phyloP scores from a whole-genome alignment of 2,797 vertebrate genomes.

The Pseudochaenichthys georgianus region DNA sequence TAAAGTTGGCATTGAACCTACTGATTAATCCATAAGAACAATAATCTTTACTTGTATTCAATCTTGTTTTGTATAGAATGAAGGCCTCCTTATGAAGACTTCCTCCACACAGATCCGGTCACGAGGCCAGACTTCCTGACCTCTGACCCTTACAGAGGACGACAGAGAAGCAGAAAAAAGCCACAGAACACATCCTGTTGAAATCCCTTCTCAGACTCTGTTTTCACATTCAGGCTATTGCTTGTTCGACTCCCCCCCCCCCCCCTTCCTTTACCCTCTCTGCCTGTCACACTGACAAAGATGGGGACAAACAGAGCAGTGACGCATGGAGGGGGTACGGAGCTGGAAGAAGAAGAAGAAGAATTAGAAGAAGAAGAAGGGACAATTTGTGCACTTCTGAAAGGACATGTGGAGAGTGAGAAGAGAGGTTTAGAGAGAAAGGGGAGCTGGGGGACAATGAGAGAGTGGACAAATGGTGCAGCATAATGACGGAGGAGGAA shows the following conservation, averaged over 20 bases:
- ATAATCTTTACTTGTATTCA: background rate
- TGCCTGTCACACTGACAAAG: constrained; percentile 25
- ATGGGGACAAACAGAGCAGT: constrained; percentile 33
- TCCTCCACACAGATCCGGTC: constrained; percentile 20
- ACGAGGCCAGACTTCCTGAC: constrained; percentile 46
- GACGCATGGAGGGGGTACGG: constrained; percentile 12
- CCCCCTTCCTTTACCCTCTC: background rate
- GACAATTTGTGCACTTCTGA: constrained; percentile 39
- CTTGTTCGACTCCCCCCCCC: background rate
- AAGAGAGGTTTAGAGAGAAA: constrained; percentile 29
- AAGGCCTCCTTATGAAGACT: background rate
- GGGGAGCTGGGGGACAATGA: constrained; percentile 46
- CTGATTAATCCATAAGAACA: background rate
- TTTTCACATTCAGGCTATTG: constrained; percentile 42
- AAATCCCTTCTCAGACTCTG: constrained; percentile 35
- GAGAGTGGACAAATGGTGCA: constrained; percentile 16
- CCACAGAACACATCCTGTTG: constrained; percentile 60
- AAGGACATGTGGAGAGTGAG: constrained; percentile 39
- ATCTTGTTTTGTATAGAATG: background rate
- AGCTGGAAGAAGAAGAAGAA: constrained; percentile 15
- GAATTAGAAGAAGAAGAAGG: constrained; percentile 20
- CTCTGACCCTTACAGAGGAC: constrained; percentile 36
- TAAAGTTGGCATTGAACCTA: background rate
- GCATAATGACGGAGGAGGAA: constrained; percentile 29
- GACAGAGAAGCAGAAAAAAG: constrained; percentile 46